phyloP scores from a whole-genome alignment of 1,140 invertebrate species.

The Bathynomus jamesi region DNA sequence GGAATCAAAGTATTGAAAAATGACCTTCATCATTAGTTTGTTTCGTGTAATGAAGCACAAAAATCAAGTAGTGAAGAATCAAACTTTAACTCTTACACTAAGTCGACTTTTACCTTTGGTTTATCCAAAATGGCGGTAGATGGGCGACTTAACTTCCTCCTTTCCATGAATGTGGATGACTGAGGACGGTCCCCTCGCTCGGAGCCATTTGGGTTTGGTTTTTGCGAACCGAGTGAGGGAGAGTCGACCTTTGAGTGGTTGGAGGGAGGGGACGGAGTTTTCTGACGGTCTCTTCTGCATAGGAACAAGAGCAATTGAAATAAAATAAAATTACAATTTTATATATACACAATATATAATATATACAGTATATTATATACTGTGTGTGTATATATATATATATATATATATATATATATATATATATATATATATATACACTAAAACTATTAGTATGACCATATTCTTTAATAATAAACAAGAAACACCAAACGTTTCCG shows the following conservation, averaged over 20 bases:
- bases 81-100: too few species aligned
- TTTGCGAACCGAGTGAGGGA: background rate
- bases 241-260: background rate
- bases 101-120: background rate
- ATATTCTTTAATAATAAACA: too few species aligned
- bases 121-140: background rate
- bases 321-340: background rate
- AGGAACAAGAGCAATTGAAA: background rate
- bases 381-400: slow-evolving; percentile 6
- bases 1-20: too few species aligned
- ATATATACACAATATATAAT: background rate
- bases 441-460: background rate
- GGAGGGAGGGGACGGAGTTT: background rate
- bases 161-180: background rate
- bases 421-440: slow-evolving; percentile 5
- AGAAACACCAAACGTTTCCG: too few species aligned
- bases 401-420: slow-evolving; percentile 8
- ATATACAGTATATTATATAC: slow-evolving; percentile 5
- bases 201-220: background rate
- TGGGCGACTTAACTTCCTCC: background rate
- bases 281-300: background rate
- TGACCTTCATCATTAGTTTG: too few species aligned
- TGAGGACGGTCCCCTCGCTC: background rate
- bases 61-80: too few species aligned
- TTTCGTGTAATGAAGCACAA: too few species aligned